Conservation (phyloP, 2,797 vertebrate genomes). For the Tachyglossus aculeatus region DNA sequence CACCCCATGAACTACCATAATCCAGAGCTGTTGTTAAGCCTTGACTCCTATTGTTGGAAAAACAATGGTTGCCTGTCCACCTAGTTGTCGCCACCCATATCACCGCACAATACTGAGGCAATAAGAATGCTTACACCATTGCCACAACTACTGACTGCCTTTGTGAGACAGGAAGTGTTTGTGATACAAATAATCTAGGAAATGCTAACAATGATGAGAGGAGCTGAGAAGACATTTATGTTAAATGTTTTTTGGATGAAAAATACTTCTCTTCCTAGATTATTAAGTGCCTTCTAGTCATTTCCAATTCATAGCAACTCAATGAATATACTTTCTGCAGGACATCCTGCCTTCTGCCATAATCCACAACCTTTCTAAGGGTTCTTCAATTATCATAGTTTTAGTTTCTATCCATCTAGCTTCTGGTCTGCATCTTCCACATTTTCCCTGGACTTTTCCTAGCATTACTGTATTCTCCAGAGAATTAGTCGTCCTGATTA, state of each 20-base stretch:
- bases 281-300: no score
- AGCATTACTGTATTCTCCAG: no score
- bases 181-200: constrained; percentile 13
- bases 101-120: not conserved
- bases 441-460: no score
- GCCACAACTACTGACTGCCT: not conserved
- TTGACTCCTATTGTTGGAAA: constrained; percentile 2
- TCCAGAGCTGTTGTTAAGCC: constrained; percentile 39
- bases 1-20: constrained; percentile 46
- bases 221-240: constrained; percentile 16
- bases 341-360: no score
- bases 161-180: not conserved
- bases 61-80: constrained; percentile 3
- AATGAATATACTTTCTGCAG: no score
- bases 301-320: no score
- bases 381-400: no score
- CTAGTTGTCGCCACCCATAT: constrained; percentile 12
- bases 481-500: no score
- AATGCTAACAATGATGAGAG: constrained; percentile 3
- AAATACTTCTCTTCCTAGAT: constrained; percentile 4
- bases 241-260: constrained; percentile 1
- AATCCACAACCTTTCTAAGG: no score
- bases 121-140: not conserved
- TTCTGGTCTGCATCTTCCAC: no score
- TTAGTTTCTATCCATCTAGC: no score